Conservation (phyloP, 2,113 vertebrate species). For the Notothenia rossii region DNA sequence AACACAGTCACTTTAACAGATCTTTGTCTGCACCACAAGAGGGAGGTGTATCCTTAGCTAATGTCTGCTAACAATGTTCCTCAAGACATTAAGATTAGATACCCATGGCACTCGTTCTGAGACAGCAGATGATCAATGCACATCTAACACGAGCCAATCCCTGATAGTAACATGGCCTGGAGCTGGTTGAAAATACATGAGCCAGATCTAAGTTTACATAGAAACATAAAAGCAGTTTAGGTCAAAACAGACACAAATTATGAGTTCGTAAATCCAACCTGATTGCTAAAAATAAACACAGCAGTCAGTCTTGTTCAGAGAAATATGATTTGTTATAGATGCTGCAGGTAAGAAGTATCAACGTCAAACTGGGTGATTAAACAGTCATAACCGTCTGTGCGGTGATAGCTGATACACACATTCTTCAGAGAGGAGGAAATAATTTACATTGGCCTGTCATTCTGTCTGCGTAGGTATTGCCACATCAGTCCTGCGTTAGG, state of each 20-base stretch:
- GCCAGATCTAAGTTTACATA: background rate
- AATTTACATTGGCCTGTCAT: conserved; percentile 32
- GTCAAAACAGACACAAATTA: background rate
- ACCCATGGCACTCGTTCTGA: background rate
- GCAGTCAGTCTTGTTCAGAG: background rate
- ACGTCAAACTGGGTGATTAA: conserved; percentile 23
- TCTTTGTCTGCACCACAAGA: conserved; percentile 47
- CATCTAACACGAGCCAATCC: background rate
- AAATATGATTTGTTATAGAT: conserved; percentile 13
- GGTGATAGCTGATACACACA: conserved; percentile 4
- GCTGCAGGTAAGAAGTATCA: conserved; percentile 15
- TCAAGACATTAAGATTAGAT: background rate
- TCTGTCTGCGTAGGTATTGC: conserved; percentile 38
- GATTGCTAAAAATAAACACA: background rate
- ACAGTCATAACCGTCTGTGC: conserved; percentile 10
- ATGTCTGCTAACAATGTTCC: background rate
- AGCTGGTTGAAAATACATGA: background rate
- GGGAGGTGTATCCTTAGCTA: conserved; percentile 32
- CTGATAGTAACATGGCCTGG: background rate
- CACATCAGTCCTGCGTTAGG: conserved; percentile 38
- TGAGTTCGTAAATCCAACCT: background rate
- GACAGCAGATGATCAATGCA: conserved; percentile 9
- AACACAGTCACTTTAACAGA: background rate
- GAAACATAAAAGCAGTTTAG: background rate
- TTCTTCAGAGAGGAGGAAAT: conserved; percentile 16